Conservation (phyloP, 2,888 invertebrate species). For the Diaprepes abbreviatus region DNA sequence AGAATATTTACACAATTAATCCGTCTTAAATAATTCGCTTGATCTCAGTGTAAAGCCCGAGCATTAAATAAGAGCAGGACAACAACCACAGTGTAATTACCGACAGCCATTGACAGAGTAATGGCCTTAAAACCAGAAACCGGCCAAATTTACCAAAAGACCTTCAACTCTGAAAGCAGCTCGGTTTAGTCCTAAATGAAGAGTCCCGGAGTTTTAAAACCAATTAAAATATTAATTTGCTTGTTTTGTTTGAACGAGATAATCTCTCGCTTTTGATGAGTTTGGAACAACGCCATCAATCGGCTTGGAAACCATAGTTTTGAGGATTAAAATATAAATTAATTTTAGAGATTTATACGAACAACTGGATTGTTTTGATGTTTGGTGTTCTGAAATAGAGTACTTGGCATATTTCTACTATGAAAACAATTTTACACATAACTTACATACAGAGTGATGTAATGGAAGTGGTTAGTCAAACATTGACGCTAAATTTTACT, state of each 20-base stretch:
- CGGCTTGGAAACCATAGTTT: conserved; percentile 26
- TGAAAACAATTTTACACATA: no score
- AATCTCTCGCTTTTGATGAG: conserved; percentile 25
- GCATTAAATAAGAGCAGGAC: background rate
- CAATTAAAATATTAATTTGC: conserved; percentile 33
- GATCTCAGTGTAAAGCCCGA: background rate
- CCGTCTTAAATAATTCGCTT: background rate
- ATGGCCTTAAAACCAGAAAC: conserved; percentile 26
- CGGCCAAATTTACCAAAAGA: conserved; percentile 22
- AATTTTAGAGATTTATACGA: conserved; percentile 11
- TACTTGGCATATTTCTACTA: background rate
- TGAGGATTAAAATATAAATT: conserved; percentile 17
- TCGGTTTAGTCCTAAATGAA: conserved; percentile 21
- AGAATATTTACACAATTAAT: background rate
- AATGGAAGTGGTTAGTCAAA: no score
- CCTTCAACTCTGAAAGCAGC: conserved; percentile 14
- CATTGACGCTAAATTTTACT: no score
- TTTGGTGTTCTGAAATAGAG: background rate
- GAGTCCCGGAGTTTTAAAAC: conserved; percentile 25
- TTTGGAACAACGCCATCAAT: conserved; percentile 17
- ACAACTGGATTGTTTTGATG: background rate
- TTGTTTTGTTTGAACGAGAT: conserved; percentile 31
- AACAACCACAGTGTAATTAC: conserved; percentile 6
- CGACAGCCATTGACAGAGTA: conserved; percentile 13
- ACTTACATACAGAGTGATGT: no score